Percentiles rank a stretch among this genome's conserved stretches.
These are phyloP conservation scores for Eumeta japonica DNA, from an alignment of 1,140 invertebrate genomes.

Conservation along the genomic window DNA sequence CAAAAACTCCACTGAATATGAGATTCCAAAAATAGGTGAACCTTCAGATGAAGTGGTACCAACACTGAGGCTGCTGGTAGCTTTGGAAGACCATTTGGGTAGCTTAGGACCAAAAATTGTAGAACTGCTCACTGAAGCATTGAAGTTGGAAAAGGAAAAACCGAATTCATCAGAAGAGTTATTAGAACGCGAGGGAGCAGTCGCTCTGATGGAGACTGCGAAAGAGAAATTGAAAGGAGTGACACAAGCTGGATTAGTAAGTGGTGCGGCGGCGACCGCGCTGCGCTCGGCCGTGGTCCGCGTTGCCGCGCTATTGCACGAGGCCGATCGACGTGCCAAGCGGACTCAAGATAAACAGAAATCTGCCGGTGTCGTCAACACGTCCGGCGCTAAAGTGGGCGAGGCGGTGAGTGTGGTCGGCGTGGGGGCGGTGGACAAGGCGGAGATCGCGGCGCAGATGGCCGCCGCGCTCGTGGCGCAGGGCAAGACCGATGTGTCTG, in stretches of 20 bases:
- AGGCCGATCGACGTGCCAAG: conserved; percentile 58
- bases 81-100: conserved; percentile 76
- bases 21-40: too few relatives aligned
- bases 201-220: conserved; percentile 75
- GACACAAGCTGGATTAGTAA: conserved; percentile 72
- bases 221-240: conserved; percentile 84
- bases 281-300: conserved; percentile 62
- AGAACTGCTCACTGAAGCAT: conserved; percentile 68
- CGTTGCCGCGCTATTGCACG: conserved; percentile 67
- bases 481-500: conserved; percentile 74
- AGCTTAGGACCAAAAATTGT: conserved; percentile 77
- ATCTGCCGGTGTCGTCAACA: too few relatives aligned
- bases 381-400: not conserved
- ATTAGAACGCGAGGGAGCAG: conserved; percentile 67
- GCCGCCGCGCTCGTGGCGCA: conserved; percentile 72
- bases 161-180: conserved; percentile 74
- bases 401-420: conserved; percentile 5
- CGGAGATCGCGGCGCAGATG: conserved; percentile 74
- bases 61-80: conserved; percentile 71
- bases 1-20: too few relatives aligned
- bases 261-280: conserved; percentile 62
- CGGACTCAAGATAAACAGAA: conserved; percentile 28
- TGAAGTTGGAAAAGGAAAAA: conserved; percentile 71
- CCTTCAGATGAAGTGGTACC: conserved; percentile 62
- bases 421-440: conserved; percentile 67